A percentile compares a stretch with the other conserved stretches of the same genome.
Conservation (phyloP, 2,888 invertebrate species). For the Gonocerus acuteangulatus region DNA sequence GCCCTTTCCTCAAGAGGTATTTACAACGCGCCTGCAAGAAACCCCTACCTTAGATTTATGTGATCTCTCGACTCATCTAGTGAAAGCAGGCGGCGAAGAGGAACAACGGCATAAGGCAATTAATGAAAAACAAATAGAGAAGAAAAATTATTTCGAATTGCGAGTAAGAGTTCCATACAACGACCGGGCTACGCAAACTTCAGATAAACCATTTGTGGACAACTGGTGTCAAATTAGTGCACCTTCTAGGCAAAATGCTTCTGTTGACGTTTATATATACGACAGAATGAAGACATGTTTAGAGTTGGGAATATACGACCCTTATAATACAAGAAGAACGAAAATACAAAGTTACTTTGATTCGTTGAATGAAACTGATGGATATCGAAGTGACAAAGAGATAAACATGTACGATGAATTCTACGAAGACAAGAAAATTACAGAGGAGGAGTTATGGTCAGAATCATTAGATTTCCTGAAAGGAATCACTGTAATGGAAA, state of each 20-base stretch:
- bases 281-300: neutral
- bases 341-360: neutral
- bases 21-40: constrained; percentile 20
- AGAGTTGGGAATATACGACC: neutral
- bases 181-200: no score
- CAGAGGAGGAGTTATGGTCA: constrained; percentile 35
- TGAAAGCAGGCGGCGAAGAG: no score
- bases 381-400: neutral
- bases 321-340: constrained; percentile 36
- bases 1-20: neutral
- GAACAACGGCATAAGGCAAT: no score
- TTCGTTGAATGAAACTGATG: neutral
- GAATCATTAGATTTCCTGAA: constrained; percentile 49
- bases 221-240: no score
- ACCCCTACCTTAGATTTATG: constrained; percentile 19
- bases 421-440: constrained; percentile 42
- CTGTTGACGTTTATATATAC: no score
- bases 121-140: neutral
- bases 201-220: no score
- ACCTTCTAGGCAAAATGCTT: no score
- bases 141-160: no score
- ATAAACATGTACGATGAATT: neutral
- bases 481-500: constrained; percentile 58
- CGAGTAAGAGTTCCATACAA: no score
- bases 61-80: neutral